Evolutionary conservation across 2,113 vertebrate species (phyloP).

Genomic region (Meriones unguiculatus): DNA sequence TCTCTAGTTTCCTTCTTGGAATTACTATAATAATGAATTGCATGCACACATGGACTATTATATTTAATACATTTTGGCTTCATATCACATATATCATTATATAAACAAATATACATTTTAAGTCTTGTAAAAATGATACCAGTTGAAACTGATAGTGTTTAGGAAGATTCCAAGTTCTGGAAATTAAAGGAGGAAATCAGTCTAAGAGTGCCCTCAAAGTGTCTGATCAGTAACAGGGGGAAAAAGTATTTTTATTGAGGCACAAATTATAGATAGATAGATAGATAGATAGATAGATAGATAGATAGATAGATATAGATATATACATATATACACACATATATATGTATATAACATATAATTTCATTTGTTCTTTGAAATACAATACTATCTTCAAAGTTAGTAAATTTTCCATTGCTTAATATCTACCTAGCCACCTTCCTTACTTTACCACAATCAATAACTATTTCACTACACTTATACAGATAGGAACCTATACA

Average conservation of each 20-base stretch:
- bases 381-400: conserved; percentile 44
- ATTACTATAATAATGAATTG: not conserved
- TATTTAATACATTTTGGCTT: not conserved
- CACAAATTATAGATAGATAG: not conserved
- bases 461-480: not conserved
- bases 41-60: not conserved
- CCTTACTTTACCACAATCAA: not conserved
- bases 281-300: no score
- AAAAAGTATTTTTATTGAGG: not conserved
- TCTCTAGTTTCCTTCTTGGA: not conserved
- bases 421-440: not conserved
- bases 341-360: not conserved
- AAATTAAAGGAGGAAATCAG: not conserved
- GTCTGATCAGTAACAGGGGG: not conserved
- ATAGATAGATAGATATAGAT: no score
- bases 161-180: not conserved
- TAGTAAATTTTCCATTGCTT: not conserved
- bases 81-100: not conserved
- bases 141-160: not conserved
- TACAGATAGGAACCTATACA: no score
- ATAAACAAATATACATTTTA: not conserved
- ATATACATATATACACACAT: no score
- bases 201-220: not conserved
- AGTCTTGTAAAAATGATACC: not conserved
- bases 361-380: not conserved